Base-by-base conservation (phyloP, 2,888 invertebrate genomes). In the Bellardia pandia region DNA sequence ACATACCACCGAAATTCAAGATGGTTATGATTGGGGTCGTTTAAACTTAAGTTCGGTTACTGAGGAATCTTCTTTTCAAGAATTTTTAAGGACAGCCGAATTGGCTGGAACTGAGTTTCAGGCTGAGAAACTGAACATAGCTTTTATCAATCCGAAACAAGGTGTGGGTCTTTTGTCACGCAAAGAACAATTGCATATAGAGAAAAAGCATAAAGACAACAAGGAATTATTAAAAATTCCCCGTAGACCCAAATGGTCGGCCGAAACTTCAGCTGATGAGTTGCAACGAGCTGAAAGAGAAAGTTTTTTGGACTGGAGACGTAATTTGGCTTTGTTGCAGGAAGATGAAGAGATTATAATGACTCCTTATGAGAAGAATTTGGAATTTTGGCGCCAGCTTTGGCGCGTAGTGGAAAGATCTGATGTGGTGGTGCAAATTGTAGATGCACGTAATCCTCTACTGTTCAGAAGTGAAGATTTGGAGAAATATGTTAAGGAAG, bases 361-460 rank as follows among this genome's bases (percentile, higher is more conserved):
- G 88, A 99, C 99, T 0, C 99, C 99, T 0, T 99, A 98, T 93
- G 99, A 99, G 92, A 97, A 98, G 91, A 99, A 99, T 94, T 93
- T 99, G 30, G 99, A 99, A 92, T 97, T 99, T 90, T 99, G 99
- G 99, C 95, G 99, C 69, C 99, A 99, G 93, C 93, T 99, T 48
- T 99, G 99, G 99, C 95, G 99, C 90, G 99, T 99, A 0, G 96
- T 99, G n/a, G 99, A 99, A 93, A 96, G 97, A 90, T 98, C 98
- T 92, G 98, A 99, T 94, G 95, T 99, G 0, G 95, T 99, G 16
- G 96, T 98, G 14, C 97, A 99, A 93, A 98, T 99, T 88, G 96
- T 99, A 14, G 99, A 99, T 95, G 99, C 98, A 0, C 95, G 99
- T 89, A 99, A 99, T 94, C 99, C 99, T 1, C 94, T 99, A 68